Conservation (phyloP, 2,113 vertebrate genomes). For the Perca fluviatilis region DNA sequence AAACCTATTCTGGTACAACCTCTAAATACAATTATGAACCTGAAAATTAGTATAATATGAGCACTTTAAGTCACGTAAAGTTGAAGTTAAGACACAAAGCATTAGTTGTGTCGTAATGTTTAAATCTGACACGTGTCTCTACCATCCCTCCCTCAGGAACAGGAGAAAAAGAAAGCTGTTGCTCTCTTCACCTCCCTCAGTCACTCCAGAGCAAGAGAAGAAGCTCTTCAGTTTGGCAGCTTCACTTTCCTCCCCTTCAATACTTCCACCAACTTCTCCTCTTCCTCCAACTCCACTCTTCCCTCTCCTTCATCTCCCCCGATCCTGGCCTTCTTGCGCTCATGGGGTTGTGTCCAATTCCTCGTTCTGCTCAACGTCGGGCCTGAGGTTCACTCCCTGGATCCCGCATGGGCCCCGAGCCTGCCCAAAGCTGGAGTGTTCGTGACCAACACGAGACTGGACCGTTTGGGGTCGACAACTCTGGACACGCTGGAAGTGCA, state of each 20-base stretch:
- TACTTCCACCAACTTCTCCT: slow-evolving; percentile 31
- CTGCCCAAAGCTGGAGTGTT: slow-evolving; percentile 77
- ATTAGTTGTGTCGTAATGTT: not conserved
- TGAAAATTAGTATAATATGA: no score
- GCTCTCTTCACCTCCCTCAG: slow-evolving; percentile 79
- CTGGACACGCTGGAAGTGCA: slow-evolving; percentile 71
- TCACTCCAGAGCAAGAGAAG: slow-evolving; percentile 75
- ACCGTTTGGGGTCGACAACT: slow-evolving; percentile 68
- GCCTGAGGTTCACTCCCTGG: slow-evolving; percentile 53
- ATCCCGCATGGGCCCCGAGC: slow-evolving; percentile 63
- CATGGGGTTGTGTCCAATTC: slow-evolving; percentile 84
- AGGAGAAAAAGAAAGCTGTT: slow-evolving; percentile 18
- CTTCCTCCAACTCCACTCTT: slow-evolving; percentile 51
- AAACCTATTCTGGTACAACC: no score
- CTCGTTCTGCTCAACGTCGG: slow-evolving; percentile 80
- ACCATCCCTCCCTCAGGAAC: slow-evolving; percentile 33
- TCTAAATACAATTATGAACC: no score
- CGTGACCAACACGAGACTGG: slow-evolving; percentile 76
- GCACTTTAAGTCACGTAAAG: not conserved
- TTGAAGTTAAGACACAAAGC: not conserved
- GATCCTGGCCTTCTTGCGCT: slow-evolving; percentile 80
- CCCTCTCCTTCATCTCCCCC: slow-evolving; percentile 29
- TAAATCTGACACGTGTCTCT: not conserved
- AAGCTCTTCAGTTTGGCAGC: slow-evolving; percentile 78
- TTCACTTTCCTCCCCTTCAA: slow-evolving; percentile 80